Evolutionary conservation across 2,888 invertebrate species (phyloP), one percentile per base, ranked within the genome.

Genomic region (Macrosiphum euphorbiae): DNA sequence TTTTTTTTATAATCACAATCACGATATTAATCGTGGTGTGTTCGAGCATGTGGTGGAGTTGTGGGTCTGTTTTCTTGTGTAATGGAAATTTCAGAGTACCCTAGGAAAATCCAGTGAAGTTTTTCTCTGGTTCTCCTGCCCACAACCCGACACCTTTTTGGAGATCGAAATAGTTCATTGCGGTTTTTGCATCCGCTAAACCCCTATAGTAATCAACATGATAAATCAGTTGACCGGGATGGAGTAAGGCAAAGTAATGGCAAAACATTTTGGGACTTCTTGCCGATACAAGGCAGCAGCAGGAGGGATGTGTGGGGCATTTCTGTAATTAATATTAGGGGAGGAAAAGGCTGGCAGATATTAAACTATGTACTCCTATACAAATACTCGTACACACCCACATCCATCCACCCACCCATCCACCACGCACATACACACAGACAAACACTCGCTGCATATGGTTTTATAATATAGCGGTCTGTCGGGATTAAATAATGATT

Each of bases 251-350:
- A 78, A 93, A 88, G 84, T 93, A 90, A 90, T 94, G 93, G 90
- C 90, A 90, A 90, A 94, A 94, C 89, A 94, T 94, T 94, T 94
- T 16, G 58, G 41, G 90, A 89, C 86, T 94, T 94, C 93, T 94
- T 94, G 89, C 93, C 90, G 84, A 61, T 50, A 61, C 67, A 50
- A n/a, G 61, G 28, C 44, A 50, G 78, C 47, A 24, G 67, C 55
- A 35, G 85, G 87, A 41, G n/a, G 61, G 78, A 84, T 2, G 84
- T 8, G 52, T 78, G 78, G 67, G 67, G 90, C 28, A 90, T 93
- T 86, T 94, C 90, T 94, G 89, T 94, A 94, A 94, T 94, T 94
- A 94, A 94, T 94, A 86, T 94, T 61, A 85, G 85, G 88, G 90
- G 58, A 61, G 90, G 86, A 94, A 90, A 94, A 94, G 89, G 85